Percentiles rank a stretch among this genome's conserved stretches.
Conservation (phyloP, 2,797 vertebrate genomes). For the Channa striata region DNA sequence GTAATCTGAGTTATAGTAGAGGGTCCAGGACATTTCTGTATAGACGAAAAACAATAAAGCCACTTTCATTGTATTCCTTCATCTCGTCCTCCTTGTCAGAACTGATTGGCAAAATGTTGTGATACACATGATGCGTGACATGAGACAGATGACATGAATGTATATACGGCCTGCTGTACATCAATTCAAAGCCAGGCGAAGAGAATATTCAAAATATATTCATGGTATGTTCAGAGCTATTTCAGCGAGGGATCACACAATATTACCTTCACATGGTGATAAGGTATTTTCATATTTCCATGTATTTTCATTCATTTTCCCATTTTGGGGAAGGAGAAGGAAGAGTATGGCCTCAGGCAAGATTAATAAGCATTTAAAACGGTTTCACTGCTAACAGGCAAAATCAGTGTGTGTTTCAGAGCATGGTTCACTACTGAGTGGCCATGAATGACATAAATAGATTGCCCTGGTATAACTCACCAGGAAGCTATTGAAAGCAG, state of each 20-base stretch:
- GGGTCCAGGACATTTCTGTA: not conserved
- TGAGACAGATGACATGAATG: constrained; percentile 60
- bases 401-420: constrained; percentile 81
- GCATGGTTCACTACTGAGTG: constrained; percentile 84
- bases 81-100: constrained; percentile 62
- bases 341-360: constrained; percentile 77
- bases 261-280: constrained; percentile 81
- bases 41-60: constrained; percentile 42
- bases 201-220: constrained; percentile 84
- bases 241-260: constrained; percentile 81
- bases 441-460: constrained; percentile 83
- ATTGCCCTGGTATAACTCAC: constrained; percentile 70
- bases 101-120: constrained; percentile 67
- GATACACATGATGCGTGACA: constrained; percentile 57
- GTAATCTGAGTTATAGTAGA: constrained; percentile 36
- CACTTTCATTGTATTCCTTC: constrained; percentile 41
- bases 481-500: constrained; percentile 53
- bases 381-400: constrained; percentile 84
- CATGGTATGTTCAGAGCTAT: constrained; percentile 80
- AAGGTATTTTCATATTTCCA: constrained; percentile 84
- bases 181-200: constrained; percentile 70
- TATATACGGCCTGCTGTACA: constrained; percentile 64
- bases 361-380: constrained; percentile 87
- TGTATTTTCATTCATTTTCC: constrained; percentile 84
- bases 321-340: constrained; percentile 79